Evolutionary conservation across 2,888 invertebrate species (phyloP).

Genomic region (Bibio marci): DNA sequence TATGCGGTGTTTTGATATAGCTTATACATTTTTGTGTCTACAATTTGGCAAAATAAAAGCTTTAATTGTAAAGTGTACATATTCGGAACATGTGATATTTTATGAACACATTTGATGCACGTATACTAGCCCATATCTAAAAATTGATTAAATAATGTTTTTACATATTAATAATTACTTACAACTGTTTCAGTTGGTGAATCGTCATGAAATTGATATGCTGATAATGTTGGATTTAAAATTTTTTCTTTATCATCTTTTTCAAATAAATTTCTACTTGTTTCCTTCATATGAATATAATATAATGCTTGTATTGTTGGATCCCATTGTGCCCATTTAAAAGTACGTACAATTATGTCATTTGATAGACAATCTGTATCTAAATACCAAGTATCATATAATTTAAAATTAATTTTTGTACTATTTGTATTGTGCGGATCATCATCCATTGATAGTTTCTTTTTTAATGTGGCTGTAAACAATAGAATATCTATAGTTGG

Average conservation of each 20-base stretch:
- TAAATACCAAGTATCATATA: slow-evolving; percentile 31
- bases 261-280: slow-evolving; percentile 44
- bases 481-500: slow-evolving; percentile 19
- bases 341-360: slow-evolving; percentile 46
- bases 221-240: slow-evolving; percentile 57
- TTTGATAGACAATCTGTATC: slow-evolving; percentile 35
- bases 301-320: slow-evolving; percentile 52
- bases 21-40: too few species aligned
- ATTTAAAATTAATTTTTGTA: slow-evolving; percentile 15
- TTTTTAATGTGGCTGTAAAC: slow-evolving; percentile 25
- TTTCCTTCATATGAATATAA: slow-evolving; percentile 63
- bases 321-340: slow-evolving; percentile 82
- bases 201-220: slow-evolving; percentile 73
- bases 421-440: slow-evolving; percentile 14
- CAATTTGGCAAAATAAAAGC: too few species aligned
- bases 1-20: too few species aligned
- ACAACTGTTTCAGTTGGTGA: slow-evolving; percentile 77
- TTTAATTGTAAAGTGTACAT: too few species aligned
- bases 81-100: too few species aligned
- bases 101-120: too few species aligned
- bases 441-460: slow-evolving; percentile 31
- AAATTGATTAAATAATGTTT: too few species aligned
- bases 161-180: slow-evolving; percentile 20
- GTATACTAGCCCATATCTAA: too few species aligned
- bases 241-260: slow-evolving; percentile 43